Conservation (phyloP, 37 sponge, comb jelly and placozoan genomes). For the Haliclona indistincta region DNA sequence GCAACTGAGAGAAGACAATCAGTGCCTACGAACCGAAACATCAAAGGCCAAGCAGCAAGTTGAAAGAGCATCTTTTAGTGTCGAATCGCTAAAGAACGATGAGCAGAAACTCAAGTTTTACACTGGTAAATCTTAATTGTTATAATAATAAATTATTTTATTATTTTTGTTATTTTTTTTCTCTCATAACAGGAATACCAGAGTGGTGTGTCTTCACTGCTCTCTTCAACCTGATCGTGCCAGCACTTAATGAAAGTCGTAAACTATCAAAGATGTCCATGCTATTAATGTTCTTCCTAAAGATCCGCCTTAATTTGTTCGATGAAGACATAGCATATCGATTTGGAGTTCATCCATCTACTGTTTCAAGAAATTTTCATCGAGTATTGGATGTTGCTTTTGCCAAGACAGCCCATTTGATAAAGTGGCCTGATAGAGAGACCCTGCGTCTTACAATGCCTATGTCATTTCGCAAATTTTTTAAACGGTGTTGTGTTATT, state of each 20-base stretch:
- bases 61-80: too few species aligned
- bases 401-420: not conserved
- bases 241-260: not conserved
- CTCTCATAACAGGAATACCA: not conserved
- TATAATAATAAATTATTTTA: too few species aligned
- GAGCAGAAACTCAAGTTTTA: too few species aligned
- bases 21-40: too few species aligned
- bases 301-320: slow-evolving; percentile 12
- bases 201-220: slow-evolving; percentile 6
- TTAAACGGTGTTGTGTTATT: not conserved
- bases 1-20: too few species aligned
- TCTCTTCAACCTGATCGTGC: not conserved
- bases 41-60: too few species aligned
- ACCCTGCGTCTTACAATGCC: slow-evolving; percentile 18
- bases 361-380: slow-evolving; percentile 30
- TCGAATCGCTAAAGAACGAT: too few species aligned
- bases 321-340: slow-evolving; percentile 30
- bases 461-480: not conserved
- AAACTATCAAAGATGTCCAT: not conserved
- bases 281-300: slow-evolving; percentile 13
- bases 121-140: too few species aligned
- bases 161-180: too few species aligned
- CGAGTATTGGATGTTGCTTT: not conserved
- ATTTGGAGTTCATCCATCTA: slow-evolving; percentile 9
- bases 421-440: slow-evolving; percentile 32